Evolutionary conservation across 2,888 invertebrate species (phyloP), one percentile per base, ranked within the genome.

Genomic region (Lysandra bellargus): DNA sequence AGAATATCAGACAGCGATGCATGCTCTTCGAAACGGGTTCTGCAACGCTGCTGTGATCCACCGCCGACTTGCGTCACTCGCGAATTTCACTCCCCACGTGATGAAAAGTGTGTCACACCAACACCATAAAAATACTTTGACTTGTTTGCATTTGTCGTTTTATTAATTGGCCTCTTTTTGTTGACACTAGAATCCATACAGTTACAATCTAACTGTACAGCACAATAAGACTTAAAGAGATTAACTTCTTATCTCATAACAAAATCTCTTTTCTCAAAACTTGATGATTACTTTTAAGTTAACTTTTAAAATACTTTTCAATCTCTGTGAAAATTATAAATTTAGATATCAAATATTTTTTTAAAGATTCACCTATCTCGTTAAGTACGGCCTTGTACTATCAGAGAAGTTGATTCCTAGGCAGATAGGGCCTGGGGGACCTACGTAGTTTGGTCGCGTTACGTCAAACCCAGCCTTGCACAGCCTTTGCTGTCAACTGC

Each of bases 41-140:
- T 64, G 30, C 64, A 64, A 64, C 30, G 4, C 64, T 30, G 64
- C 12, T 64, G 64, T 64, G 64, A 64, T 33, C 69, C 37, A 69
- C 33, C 33, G 37, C 5, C 69, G 23, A 69, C 33, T 33, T 69
- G 30, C 69, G 17, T 1, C 33, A 69, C 33, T 69, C 33, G 33
- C 12, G 69, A 69, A 69, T 5, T 69, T 69, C 33, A 69, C 33
- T 69, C 4, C 12, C 64, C 69, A 69, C 33, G 33, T 69, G 69
- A 69, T 33, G 33, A 69, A 69, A 69, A 14, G 37, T 37, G 69
- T 69, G 69, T 69, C 69, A 69, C 33, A 33, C 33, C 33, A 69
- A 12, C 33, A 69, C 37, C 69, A 69, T 69, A 33, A 69, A 33
- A 5, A 69, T 69, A 69, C 5, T 14, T 69, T 14, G 4, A 69